Base-by-base conservation (phyloP, 2,113 vertebrate genomes). In the Butorides virescens region DNA sequence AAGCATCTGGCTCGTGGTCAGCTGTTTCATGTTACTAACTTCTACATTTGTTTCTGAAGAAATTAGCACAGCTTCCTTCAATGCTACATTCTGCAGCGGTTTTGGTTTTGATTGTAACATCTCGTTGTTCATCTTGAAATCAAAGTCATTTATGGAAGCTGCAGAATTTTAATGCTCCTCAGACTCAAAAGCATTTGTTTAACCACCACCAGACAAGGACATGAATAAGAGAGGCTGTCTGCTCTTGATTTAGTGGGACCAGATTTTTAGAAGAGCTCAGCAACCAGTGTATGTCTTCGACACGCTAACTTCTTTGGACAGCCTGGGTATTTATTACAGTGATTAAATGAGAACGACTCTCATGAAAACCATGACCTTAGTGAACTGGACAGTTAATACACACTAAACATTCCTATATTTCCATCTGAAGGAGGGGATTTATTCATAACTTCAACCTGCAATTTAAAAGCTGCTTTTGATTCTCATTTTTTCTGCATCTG, bases 171-270 rank as follows among this genome's bases (percentile, higher is more conserved):
- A 93, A 95, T 95, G 84, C 34, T 96, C 80, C 81, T 97, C 94
- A 97, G 97, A 92, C 95, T 97, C 95, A 66, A 80, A 96, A 95
- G 94, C 86, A 91, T 95, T 95, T 97, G 96, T 90, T 97, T 97
- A 97, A 95, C 93, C 94, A 95, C 93, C 89, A 88, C 66, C 97
- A 96, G 97, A 97, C 96, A 95, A 90, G 92, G 46, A 93, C 87
- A 91, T 83, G 80, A 96, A 93, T 95, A 76, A 91, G 86, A 77
- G 56, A 96, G 62, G 76, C 92, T 79, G 95, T 90, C 95, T 96
- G 94, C 70, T 92, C 84, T 85, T 95, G 89, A 95, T 96, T 96
- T 97, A 96, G 71, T 2, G 8, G 71, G 81, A 96, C 91, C 96
- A 97, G 94, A 96, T 95, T 96, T 95, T 82, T 26, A 93, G 91